Evolutionary conservation across 2,113 vertebrate species (phyloP).

Genomic region (Saguinus midas): DNA sequence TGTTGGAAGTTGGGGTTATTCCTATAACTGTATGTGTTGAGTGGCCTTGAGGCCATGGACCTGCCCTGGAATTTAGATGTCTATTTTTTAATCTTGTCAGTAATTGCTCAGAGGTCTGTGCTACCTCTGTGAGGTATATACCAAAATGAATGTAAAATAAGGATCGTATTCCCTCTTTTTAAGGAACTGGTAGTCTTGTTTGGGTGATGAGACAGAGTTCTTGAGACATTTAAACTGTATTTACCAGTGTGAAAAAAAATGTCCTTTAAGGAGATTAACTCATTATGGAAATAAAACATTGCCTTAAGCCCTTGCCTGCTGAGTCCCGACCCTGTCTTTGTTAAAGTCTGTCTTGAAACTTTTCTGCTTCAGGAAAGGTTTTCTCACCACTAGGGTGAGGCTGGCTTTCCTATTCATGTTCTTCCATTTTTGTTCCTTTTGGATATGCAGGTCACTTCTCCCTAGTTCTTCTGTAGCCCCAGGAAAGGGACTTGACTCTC

Average conservation of each 20-base stretch:
- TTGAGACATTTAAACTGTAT: constrained; percentile 22
- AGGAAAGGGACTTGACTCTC: background rate
- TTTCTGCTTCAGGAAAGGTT: background rate
- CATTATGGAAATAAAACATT: constrained; percentile 32
- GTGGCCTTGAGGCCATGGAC: background rate
- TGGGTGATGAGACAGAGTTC: background rate
- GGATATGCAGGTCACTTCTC: background rate
- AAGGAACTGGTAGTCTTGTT: background rate
- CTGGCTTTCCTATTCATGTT: background rate
- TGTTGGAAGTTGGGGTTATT: background rate
- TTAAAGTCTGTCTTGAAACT: background rate
- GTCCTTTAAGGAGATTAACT: background rate
- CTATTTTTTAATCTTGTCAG: background rate
- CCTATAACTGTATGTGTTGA: background rate
- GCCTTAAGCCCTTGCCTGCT: background rate
- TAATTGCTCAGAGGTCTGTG: background rate
- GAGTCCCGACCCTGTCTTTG: background rate
- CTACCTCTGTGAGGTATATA: background rate
- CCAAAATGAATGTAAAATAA: background rate
- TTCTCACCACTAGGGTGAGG: background rate
- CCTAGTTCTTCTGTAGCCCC: background rate
- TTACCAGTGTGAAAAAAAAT: constrained; percentile 33
- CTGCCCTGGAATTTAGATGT: background rate
- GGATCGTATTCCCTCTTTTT: background rate
- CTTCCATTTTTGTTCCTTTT: background rate